Conservation (phyloP, 2,113 vertebrate genomes). For the Mungos mungo region DNA sequence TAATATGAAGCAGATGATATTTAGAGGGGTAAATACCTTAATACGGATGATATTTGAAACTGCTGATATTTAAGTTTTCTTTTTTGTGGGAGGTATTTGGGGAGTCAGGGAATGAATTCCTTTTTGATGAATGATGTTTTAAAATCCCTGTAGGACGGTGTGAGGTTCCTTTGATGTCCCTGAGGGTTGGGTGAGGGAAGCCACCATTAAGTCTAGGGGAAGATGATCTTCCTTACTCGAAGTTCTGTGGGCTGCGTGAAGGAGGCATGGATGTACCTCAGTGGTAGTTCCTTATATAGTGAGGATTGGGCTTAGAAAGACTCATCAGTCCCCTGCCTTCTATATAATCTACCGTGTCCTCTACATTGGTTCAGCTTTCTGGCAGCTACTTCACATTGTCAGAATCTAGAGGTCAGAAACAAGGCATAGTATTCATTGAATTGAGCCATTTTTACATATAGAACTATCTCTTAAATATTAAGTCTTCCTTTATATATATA, state of each 20-base stretch:
- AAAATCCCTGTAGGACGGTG: background rate
- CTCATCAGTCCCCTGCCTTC: background rate
- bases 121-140: slow-evolving; percentile 20
- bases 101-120: background rate
- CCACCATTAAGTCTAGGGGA: background rate
- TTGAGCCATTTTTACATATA: background rate
- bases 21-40: slow-evolving; percentile 91
- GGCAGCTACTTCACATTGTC: background rate
- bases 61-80: background rate
- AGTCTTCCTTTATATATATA: background rate
- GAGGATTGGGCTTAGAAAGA: background rate
- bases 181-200: background rate
- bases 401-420: slow-evolving; percentile 2
- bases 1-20: slow-evolving; percentile 90
- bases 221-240: background rate
- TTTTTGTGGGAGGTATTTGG: background rate
- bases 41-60: background rate
- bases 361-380: background rate
- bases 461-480: background rate
- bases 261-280: background rate
- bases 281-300: background rate
- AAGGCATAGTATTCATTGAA: slow-evolving; percentile 14
- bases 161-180: background rate
- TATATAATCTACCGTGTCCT: background rate
- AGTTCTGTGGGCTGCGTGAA: background rate